These are phyloP conservation scores for Phylloscopus trochiloides DNA, from an alignment of 2,113 vertebrate genomes.

Conservation along the genomic window DNA sequence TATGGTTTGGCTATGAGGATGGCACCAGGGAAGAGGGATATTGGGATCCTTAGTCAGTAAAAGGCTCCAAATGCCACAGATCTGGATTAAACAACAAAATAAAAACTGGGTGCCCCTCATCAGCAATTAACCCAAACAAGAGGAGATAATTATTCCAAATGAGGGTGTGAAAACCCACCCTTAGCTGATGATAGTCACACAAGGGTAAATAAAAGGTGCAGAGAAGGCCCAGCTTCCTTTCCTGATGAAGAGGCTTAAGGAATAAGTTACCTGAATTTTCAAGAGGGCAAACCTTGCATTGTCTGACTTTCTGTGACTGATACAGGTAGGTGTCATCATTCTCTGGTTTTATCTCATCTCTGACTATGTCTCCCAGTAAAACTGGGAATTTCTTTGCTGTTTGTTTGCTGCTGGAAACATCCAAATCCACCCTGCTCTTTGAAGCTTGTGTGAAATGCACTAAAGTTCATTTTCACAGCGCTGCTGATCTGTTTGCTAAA, in stretches of 20 bases:
- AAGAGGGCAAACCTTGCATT: background rate
- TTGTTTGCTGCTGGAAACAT: background rate
- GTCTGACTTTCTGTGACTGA: accelerated
- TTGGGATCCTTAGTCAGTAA: background rate
- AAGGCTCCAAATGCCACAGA: background rate
- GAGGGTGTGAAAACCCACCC: background rate
- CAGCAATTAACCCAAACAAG: background rate
- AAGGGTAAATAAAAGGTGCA: background rate
- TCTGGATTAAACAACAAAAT: background rate
- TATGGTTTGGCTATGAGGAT: background rate
- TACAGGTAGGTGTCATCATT: background rate
- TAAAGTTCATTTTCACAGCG: accelerated
- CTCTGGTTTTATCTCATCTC: background rate
- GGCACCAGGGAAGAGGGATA: background rate
- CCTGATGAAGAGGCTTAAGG: accelerated
- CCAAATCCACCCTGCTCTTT: background rate
- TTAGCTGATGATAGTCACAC: background rate
- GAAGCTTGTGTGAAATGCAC: background rate
- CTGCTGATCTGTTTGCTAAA: background rate
- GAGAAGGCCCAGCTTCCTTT: accelerated
- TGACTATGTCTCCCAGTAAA: accelerated
- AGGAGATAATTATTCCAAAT: background rate
- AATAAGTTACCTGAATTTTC: accelerated
- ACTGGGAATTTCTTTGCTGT: accelerated
- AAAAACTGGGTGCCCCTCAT: background rate